A percentile compares a stretch with the other conserved stretches of the same genome.
These are phyloP conservation scores for Drosophila lini DNA, from an alignment of 1,140 invertebrate genomes.

Conservation along the genomic window DNA sequence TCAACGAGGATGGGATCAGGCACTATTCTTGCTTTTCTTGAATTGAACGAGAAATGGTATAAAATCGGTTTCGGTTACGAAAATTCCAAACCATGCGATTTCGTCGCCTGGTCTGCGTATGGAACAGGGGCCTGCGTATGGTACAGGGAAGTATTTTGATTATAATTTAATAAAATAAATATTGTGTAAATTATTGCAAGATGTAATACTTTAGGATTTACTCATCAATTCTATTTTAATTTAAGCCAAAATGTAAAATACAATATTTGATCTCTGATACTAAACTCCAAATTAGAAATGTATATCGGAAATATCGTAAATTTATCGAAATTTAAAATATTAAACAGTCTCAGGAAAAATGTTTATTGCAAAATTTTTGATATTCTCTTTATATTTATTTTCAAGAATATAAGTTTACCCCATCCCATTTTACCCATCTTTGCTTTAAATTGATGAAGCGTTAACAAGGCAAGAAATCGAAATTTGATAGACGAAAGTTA, in stretches of 20 bases:
- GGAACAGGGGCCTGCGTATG: constrained; percentile 25
- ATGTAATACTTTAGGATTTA: not conserved
- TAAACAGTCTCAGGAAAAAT: too few relatives aligned
- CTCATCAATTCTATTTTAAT: not conserved
- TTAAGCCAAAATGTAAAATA: not conserved
- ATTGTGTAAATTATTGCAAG: not conserved
- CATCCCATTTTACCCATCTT: too few relatives aligned
- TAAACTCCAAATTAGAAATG: not conserved
- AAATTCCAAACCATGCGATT: constrained; percentile 23
- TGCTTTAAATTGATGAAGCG: too few relatives aligned
- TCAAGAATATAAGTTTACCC: too few relatives aligned
- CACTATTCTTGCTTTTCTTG: constrained; percentile 3
- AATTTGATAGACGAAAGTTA: too few relatives aligned
- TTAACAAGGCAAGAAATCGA: too few relatives aligned
- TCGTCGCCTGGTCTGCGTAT: constrained; percentile 15
- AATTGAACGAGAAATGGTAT: constrained; percentile 29
- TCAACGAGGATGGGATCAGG: not conserved
- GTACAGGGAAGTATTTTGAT: constrained; percentile 14
- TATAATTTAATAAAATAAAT: not conserved
- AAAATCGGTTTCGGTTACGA: constrained; percentile 17
- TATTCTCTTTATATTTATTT: too few relatives aligned
- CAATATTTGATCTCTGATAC: not conserved
- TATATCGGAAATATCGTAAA: not conserved
- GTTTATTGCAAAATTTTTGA: too few relatives aligned
- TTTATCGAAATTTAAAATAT: not conserved